phyloP scores from a whole-genome alignment of 2,113 vertebrate genomes.

The Chloropsis hardwickii region DNA sequence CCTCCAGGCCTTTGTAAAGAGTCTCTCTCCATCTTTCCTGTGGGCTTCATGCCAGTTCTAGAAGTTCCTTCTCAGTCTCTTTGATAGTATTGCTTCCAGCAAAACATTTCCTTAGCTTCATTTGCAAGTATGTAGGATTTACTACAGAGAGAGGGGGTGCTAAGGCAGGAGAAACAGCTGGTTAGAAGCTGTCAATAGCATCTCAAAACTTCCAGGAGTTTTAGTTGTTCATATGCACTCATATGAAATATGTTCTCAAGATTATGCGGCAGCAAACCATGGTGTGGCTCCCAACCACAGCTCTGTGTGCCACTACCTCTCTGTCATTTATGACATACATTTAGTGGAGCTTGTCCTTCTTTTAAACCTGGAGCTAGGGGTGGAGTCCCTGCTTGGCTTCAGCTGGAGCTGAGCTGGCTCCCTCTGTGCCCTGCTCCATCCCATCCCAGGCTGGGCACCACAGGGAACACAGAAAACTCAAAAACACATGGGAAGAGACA shows the following conservation, averaged over 20 bases:
- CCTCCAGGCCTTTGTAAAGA: neutral
- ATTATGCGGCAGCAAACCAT: neutral
- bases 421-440: neutral
- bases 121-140: neutral
- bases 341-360: neutral
- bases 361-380: neutral
- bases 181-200: constrained; percentile 41
- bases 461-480: neutral
- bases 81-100: neutral
- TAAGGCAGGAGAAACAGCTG: neutral
- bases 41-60: neutral
- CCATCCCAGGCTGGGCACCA: neutral
- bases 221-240: neutral
- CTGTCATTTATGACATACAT: neutral
- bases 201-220: neutral
- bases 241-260: neutral
- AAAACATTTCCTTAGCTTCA: neutral
- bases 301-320: neutral
- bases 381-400: neutral
- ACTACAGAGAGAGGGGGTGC: constrained; percentile 3
- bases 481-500: neutral
- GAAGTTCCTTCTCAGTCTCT: neutral
- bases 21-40: neutral
- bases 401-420: neutral
- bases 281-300: constrained; percentile 52